These are phyloP conservation scores for Kryphioiulus occultus DNA, from an alignment of 2,888 invertebrate genomes.

Conservation along the genomic window DNA sequence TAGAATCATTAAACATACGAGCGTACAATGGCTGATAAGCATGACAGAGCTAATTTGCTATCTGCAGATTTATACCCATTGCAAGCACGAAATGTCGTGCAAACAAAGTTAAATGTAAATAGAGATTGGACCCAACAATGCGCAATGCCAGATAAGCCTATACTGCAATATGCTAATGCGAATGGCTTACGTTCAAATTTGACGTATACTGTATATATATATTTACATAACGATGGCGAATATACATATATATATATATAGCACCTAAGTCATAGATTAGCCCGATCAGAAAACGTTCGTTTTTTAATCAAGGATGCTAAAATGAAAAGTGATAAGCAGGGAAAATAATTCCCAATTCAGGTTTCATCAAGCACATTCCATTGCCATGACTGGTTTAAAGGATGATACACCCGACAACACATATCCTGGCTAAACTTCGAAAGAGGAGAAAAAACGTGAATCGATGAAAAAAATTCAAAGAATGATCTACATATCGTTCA, in stretches of 20 bases:
- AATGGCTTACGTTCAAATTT: background rate
- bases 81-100: background rate
- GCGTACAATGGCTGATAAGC: background rate
- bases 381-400: background rate
- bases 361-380: background rate
- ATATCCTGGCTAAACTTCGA: background rate
- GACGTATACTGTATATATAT: background rate
- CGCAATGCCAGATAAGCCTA: background rate
- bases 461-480: background rate
- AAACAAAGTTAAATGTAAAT: background rate
- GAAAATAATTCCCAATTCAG: background rate
- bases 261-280: background rate
- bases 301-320: background rate
- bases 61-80: background rate
- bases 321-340: background rate
- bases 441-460: background rate
- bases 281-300: background rate
- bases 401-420: too few relatives aligned
- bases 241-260: too few relatives aligned
- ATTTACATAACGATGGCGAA: too few relatives aligned
- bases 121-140: background rate
- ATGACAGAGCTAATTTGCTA: background rate
- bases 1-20: background rate
- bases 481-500: too few relatives aligned
- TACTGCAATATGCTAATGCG: background rate